phyloP scores from a whole-genome alignment of 2,888 invertebrate genomes.

The Blastobasis lacticolella region DNA sequence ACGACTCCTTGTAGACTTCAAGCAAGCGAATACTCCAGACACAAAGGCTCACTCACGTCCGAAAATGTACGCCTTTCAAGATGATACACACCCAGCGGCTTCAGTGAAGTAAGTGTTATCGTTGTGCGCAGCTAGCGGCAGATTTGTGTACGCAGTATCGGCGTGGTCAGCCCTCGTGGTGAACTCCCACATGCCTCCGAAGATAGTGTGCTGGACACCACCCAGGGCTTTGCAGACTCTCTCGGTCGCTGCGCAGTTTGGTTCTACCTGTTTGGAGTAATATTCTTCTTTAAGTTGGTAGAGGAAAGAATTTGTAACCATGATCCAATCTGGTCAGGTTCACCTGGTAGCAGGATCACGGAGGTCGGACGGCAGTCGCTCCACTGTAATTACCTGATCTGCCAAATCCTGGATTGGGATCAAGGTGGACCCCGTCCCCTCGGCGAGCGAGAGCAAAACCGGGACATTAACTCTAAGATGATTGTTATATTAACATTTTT shows the following conservation, averaged over 20 bases:
- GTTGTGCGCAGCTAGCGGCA: slow-evolving; percentile 80
- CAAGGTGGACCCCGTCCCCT: too few relatives aligned
- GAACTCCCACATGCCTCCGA: slow-evolving; percentile 83
- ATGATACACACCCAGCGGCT: slow-evolving; percentile 76
- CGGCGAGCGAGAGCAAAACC: too few relatives aligned
- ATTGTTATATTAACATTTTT: too few relatives aligned
- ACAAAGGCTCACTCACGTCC: slow-evolving; percentile 25
- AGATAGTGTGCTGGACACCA: slow-evolving; percentile 79
- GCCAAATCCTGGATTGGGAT: too few relatives aligned
- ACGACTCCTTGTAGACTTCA: slow-evolving; percentile 55
- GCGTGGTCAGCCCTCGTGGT: slow-evolving; percentile 72
- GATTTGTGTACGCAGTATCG: slow-evolving; percentile 83
- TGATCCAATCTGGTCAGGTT: too few relatives aligned
- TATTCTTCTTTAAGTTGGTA: too few relatives aligned
- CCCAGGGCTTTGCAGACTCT: slow-evolving; percentile 71
- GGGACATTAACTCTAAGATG: too few relatives aligned
- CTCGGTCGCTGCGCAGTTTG: slow-evolving; percentile 66
- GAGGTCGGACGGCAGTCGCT: too few relatives aligned
- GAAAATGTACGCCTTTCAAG: too few relatives aligned
- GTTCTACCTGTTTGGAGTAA: slow-evolving; percentile 47
- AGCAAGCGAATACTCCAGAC: slow-evolving; percentile 58
- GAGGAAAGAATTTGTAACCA: too few relatives aligned
- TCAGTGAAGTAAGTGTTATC: slow-evolving; percentile 87
- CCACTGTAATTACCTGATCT: too few relatives aligned
- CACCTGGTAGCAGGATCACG: too few relatives aligned